phyloP scores from a whole-genome alignment of 2,113 vertebrate genomes.

The Pyxicephalus adspersus region DNA sequence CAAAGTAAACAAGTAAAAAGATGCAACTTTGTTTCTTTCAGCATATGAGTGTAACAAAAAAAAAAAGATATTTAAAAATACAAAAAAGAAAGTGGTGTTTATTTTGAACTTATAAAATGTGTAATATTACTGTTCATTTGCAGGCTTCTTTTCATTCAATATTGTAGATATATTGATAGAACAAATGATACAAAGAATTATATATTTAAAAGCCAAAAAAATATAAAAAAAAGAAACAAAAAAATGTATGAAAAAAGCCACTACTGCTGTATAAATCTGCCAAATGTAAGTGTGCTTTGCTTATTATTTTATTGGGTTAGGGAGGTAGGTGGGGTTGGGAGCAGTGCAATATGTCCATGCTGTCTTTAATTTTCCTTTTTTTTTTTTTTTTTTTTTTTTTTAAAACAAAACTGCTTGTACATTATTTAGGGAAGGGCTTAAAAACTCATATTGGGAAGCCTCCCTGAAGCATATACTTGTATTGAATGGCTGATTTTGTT shows the following conservation, averaged over 20 bases:
- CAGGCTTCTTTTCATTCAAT: slow-evolving; percentile 59
- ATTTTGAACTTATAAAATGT: slow-evolving; percentile 55
- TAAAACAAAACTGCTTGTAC: slow-evolving; percentile 28
- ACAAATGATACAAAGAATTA: slow-evolving; percentile 58
- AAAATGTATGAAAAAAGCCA: slow-evolving; percentile 44
- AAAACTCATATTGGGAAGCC: slow-evolving; percentile 51
- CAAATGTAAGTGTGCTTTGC: slow-evolving; percentile 54
- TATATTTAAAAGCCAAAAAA: slow-evolving; percentile 57
- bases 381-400: slow-evolving; percentile 32
- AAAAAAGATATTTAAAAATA: slow-evolving; percentile 45
- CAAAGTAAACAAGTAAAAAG: slow-evolving; percentile 23
- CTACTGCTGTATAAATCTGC: slow-evolving; percentile 56
- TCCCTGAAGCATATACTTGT: slow-evolving; percentile 55
- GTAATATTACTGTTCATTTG: slow-evolving; percentile 54
- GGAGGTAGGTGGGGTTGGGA: slow-evolving; percentile 45
- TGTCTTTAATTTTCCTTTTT: slow-evolving; percentile 3
- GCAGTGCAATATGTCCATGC: slow-evolving; percentile 54
- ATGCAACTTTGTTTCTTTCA: slow-evolving; percentile 50
- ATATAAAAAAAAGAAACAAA: slow-evolving; percentile 13
- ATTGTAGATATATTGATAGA: slow-evolving; percentile 62
- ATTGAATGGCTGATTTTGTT: slow-evolving; percentile 58
- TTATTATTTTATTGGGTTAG: slow-evolving; percentile 45
- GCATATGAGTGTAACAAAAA: slow-evolving; percentile 58
- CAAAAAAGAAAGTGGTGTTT: slow-evolving; percentile 54
- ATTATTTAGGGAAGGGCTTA: slow-evolving; percentile 24